Evolutionary conservation across 2,797 vertebrate species (phyloP).

Genomic region (Buceros bicornis): DNA sequence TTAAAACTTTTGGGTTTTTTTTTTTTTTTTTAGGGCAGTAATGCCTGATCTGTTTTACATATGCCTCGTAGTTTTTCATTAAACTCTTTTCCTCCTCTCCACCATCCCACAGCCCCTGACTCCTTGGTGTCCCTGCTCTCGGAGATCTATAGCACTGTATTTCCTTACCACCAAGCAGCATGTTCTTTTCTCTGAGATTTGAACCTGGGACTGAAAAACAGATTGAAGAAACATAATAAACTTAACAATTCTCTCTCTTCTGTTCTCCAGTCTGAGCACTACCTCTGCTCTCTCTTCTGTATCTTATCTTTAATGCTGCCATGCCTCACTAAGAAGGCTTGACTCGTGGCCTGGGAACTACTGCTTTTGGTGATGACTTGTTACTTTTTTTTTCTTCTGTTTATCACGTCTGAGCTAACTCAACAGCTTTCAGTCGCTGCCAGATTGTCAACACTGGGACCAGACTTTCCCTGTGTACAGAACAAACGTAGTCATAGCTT

Average conservation of each 20-base stretch:
- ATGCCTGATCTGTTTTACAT: neutral
- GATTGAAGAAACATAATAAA: neutral
- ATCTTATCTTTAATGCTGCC: slow-evolving; percentile 29
- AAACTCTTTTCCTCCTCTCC: neutral
- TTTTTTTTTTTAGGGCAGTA: neutral
- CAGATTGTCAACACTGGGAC: slow-evolving; percentile 10
- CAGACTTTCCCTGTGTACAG: neutral
- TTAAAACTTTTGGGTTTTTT: neutral
- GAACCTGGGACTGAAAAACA: neutral
- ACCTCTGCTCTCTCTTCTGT: neutral
- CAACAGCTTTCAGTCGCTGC: neutral
- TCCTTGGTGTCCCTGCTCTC: neutral
- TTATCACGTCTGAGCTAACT: neutral
- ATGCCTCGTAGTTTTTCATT: neutral
- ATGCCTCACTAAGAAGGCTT: slow-evolving; percentile 23
- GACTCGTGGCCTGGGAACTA: neutral
- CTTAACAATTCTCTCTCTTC: neutral
- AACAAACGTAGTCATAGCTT: neutral
- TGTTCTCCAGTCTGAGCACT: neutral
- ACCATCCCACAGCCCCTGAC: neutral
- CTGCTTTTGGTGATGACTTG: slow-evolving; percentile 39
- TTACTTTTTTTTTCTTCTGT: neutral
- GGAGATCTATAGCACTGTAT: neutral
- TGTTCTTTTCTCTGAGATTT: neutral
- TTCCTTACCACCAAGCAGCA: neutral